Evolutionary conservation across 1,140 invertebrate genomes (phyloP).

Genomic region (Saxidomus purpurata): DNA sequence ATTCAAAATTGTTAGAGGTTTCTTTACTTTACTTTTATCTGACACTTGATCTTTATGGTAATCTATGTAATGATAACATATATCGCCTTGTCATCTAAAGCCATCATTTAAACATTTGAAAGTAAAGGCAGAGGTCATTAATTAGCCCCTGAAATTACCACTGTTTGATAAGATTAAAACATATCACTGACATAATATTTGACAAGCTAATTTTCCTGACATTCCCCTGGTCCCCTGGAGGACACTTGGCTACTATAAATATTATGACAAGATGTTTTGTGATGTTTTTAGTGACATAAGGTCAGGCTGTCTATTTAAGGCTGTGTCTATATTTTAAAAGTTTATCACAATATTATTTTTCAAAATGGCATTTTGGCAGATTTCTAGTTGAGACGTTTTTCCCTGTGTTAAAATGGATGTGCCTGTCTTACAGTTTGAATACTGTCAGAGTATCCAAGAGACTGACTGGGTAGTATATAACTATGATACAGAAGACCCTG

Average conservation of each 20-base stretch:
- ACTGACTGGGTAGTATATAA: no score
- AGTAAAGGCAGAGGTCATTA: constrained; percentile 14
- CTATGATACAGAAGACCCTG: no score
- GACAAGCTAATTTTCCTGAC: neutral
- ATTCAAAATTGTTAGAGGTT: no score
- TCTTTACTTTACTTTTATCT: constrained; percentile 1
- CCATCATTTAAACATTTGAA: constrained; percentile 5
- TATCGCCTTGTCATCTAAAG: constrained; percentile 3
- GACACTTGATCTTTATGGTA: neutral
- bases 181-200: constrained; percentile 26
- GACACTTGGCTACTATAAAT: constrained; percentile 28
- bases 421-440: no score
- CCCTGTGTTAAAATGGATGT: no score
- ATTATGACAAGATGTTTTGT: constrained; percentile 36
- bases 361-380: no score
- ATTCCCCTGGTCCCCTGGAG: neutral
- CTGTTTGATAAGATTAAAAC: constrained; percentile 4
- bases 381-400: no score
- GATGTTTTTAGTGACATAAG: neutral
- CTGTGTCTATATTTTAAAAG: neutral
- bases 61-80: constrained; percentile 8
- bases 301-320: neutral
- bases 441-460: no score
- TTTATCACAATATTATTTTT: neutral
- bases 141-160: constrained; percentile 14